These are phyloP conservation scores for Sympetrum striolatum DNA, from an alignment of 2,888 invertebrate species.

Conservation along the genomic window DNA sequence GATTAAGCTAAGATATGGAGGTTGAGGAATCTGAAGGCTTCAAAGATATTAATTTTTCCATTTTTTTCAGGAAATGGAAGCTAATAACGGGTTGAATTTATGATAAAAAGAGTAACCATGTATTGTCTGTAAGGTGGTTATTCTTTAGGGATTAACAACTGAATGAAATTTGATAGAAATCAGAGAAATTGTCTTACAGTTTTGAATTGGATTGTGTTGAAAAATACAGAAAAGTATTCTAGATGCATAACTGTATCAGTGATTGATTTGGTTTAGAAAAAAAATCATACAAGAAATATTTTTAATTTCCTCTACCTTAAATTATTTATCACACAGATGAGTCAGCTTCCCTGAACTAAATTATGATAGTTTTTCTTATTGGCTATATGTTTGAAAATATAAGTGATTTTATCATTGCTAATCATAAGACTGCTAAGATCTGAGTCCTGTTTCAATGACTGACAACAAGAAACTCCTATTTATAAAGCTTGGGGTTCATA, in stretches of 20 bases:
- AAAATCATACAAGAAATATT: not conserved
- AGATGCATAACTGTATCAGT: not conserved
- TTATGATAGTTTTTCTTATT: not conserved
- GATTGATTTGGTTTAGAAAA: not conserved
- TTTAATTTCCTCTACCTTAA: not conserved
- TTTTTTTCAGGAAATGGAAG: conserved; percentile 31
- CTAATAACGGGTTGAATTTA: not conserved
- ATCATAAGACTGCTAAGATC: not conserved
- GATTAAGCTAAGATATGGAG: not conserved
- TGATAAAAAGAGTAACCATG: not conserved
- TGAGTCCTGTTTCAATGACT: not conserved
- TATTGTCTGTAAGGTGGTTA: not conserved
- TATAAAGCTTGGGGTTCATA: not conserved
- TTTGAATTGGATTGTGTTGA: not conserved
- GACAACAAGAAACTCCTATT: not conserved
- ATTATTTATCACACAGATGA: not conserved
- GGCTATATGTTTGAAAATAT: not conserved
- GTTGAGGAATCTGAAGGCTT: conserved; percentile 16
- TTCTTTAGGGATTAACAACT: not conserved
- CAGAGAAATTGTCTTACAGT: not conserved
- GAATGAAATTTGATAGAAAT: conserved; percentile 1
- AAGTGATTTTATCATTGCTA: not conserved
- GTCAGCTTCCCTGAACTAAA: not conserved
- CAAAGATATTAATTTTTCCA: conserved; percentile 24
- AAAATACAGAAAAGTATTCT: not conserved